phyloP scores from a whole-genome alignment of 2,113 vertebrate species.

The Ctenomys sociabilis region DNA sequence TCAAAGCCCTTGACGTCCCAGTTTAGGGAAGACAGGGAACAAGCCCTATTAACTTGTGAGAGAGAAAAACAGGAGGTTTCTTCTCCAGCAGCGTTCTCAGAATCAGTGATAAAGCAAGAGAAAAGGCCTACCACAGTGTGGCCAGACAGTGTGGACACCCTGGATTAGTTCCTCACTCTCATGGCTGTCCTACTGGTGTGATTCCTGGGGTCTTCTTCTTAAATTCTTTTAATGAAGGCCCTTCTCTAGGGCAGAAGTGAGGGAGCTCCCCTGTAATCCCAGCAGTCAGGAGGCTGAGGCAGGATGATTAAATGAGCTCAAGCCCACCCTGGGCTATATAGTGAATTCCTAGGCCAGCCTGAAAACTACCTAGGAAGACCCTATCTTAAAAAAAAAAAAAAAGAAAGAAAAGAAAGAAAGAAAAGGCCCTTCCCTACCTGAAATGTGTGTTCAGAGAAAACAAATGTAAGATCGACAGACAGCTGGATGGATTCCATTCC shows the following conservation, averaged over 20 bases:
- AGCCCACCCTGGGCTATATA: background rate
- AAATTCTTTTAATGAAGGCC: background rate
- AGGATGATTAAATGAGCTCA: background rate
- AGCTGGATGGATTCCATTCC: background rate
- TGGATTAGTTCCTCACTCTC: background rate
- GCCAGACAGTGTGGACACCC: background rate
- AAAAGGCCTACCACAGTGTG: background rate
- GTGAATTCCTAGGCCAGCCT: background rate
- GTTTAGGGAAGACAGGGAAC: background rate
- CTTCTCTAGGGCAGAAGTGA: conserved; percentile 1
- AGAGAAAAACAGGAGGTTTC: background rate
- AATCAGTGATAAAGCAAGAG: background rate
- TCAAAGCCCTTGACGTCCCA: background rate
- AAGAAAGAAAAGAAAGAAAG: too few relatives aligned
- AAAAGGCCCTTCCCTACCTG: conserved; percentile 35
- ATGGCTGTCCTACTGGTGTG: background rate
- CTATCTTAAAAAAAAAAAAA: background rate
- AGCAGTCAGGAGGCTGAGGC: background rate
- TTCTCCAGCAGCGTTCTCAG: conserved; percentile 27
- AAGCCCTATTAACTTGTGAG: background rate
- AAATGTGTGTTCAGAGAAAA: conserved; percentile 48
- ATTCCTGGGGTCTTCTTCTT: background rate
- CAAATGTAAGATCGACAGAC: background rate
- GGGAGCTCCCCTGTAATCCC: background rate
- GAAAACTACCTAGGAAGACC: background rate